Evolutionary conservation across 2,888 invertebrate genomes (phyloP).

Genomic region (Caenorhabditis macrosperma): DNA sequence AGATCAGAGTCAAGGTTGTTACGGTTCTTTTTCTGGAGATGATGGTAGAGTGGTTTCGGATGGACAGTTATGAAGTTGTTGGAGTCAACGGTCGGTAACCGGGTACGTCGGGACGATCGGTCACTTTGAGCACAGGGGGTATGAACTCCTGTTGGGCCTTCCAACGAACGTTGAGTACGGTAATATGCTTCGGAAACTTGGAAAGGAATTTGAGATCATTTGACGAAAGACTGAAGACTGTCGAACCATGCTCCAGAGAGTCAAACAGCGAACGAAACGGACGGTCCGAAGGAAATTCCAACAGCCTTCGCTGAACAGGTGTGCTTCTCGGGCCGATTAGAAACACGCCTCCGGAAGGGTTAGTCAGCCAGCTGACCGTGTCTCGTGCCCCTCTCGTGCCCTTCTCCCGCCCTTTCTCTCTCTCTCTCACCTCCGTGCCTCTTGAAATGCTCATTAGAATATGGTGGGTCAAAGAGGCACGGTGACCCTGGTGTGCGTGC

Average conservation of each 20-base stretch:
- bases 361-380: conserved; percentile 19
- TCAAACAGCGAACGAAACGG: no score
- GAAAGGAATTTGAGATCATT: no score
- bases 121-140: no score
- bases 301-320: conserved; percentile 16
- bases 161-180: no score
- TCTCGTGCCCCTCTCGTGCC: no score
- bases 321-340: conserved; percentile 16
- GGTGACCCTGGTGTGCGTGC: conserved; percentile 14
- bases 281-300: neutral
- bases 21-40: conserved; percentile 8
- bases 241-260: no score
- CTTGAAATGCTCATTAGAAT: conserved; percentile 56
- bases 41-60: no score
- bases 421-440: conserved; percentile 9
- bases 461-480: conserved; percentile 37
- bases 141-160: no score
- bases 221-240: no score
- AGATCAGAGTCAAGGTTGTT: conserved; percentile 51
- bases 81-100: no score
- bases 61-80: neutral
- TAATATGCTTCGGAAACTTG: no score
- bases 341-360: conserved; percentile 25
- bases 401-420: neutral
- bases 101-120: no score